phyloP scores from a whole-genome alignment of 2,888 invertebrate genomes.

The Lepidochitona cinerea region DNA sequence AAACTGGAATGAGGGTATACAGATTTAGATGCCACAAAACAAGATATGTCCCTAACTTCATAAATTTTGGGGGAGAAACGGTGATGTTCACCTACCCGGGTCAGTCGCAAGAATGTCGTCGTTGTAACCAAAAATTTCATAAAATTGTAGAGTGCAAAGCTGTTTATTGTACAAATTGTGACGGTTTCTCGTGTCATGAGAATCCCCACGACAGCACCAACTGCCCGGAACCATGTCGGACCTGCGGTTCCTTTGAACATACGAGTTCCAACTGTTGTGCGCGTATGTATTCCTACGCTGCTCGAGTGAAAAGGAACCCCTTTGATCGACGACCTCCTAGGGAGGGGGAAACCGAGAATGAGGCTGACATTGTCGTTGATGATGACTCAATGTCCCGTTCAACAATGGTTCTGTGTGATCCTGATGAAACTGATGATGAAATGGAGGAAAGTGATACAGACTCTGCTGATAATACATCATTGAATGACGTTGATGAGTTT shows the following conservation, averaged over 20 bases:
- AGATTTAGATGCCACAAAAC: background rate
- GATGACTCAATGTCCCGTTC: background rate
- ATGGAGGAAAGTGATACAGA: background rate
- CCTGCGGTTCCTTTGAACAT: background rate
- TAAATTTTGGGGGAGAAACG: background rate
- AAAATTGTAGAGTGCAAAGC: background rate
- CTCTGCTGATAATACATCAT: background rate
- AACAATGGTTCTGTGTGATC: background rate
- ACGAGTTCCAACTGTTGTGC: background rate
- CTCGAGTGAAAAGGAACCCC: background rate
- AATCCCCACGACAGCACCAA: background rate
- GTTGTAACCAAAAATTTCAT: background rate
- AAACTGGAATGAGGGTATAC: background rate
- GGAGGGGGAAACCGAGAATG: background rate
- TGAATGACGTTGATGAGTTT: too few relatives aligned
- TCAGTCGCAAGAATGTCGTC: background rate
- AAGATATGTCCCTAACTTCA: background rate
- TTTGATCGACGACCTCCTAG: background rate
- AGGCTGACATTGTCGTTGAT: background rate
- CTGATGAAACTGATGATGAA: background rate
- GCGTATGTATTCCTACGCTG: background rate
- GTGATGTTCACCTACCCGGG: background rate
- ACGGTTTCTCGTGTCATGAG: background rate
- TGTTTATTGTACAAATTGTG: background rate
- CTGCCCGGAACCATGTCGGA: background rate